phyloP scores from a whole-genome alignment of 2,888 invertebrate genomes.

The Mesorhabditis sp. region DNA sequence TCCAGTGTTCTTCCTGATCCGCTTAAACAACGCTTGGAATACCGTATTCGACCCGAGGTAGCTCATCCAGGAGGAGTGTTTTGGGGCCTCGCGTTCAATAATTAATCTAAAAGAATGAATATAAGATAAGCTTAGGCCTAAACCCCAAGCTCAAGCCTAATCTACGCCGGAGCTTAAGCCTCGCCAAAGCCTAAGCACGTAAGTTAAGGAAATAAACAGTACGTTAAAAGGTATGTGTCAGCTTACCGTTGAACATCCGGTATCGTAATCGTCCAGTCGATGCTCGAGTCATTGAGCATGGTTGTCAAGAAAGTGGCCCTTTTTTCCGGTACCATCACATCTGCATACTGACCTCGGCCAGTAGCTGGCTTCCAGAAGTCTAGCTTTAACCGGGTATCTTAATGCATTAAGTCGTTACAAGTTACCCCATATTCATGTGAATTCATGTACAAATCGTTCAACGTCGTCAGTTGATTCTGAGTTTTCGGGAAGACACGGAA shows the following conservation, averaged over 20 bases:
- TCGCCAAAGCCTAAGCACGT: too few relatives aligned
- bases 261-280: conserved; percentile 28
- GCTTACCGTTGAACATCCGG: conserved; percentile 67
- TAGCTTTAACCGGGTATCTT: conserved; percentile 29
- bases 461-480: conserved; percentile 31
- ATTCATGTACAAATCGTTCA: conserved; percentile 37
- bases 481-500: conserved; percentile 29
- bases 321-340: conserved; percentile 73
- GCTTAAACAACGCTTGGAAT: not conserved
- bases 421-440: conserved; percentile 27
- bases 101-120: conserved; percentile 38
- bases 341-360: conserved; percentile 58
- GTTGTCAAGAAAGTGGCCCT: conserved; percentile 64
- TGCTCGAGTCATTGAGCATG: conserved; percentile 60
- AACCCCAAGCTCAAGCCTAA: too few relatives aligned
- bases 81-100: conserved; percentile 37
- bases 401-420: not conserved
- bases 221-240: not conserved
- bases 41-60: not conserved
- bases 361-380: conserved; percentile 57
- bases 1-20: not conserved
- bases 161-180: too few relatives aligned
- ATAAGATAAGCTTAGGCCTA: not conserved
- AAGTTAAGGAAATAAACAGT: too few relatives aligned
- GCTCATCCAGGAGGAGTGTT: not conserved